phyloP scores from a whole-genome alignment of 1,140 invertebrate species.

The Drosophila funebris region DNA sequence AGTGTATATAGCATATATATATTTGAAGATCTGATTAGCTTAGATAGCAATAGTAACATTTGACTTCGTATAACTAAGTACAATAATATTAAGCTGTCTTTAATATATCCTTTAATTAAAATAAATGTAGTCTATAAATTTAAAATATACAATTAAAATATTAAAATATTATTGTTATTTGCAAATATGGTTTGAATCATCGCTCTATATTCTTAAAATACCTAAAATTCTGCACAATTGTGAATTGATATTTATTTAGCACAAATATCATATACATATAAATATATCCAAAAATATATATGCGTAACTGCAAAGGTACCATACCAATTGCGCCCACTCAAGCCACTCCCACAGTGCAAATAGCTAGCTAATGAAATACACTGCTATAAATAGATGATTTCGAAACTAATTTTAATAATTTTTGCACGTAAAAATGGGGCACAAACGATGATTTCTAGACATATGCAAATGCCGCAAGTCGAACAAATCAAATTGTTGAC shows the following conservation, averaged over 20 bases:
- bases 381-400: constrained; percentile 59
- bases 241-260: background rate
- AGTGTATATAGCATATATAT: too few relatives aligned
- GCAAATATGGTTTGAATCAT: too few relatives aligned
- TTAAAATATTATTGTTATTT: too few relatives aligned
- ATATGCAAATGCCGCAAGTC: constrained; percentile 66
- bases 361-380: constrained; percentile 54
- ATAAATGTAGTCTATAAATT: too few relatives aligned
- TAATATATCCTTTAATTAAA: too few relatives aligned
- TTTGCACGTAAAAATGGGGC: constrained; percentile 54
- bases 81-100: too few relatives aligned
- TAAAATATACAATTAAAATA: too few relatives aligned
- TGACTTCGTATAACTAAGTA: too few relatives aligned
- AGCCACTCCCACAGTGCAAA: constrained; percentile 28
- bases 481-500: constrained; percentile 74
- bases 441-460: constrained; percentile 57
- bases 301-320: constrained; percentile 46
- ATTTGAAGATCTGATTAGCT: too few relatives aligned
- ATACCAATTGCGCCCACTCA: constrained; percentile 31
- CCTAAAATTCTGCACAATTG: background rate
- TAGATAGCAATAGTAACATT: too few relatives aligned
- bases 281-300: constrained; percentile 1
- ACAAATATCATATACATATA: background rate
- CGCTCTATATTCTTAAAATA: too few relatives aligned
- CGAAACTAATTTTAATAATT: constrained; percentile 71